Evolutionary conservation across 2,113 vertebrate species (phyloP).

Genomic region (Okapia johnstoni): DNA sequence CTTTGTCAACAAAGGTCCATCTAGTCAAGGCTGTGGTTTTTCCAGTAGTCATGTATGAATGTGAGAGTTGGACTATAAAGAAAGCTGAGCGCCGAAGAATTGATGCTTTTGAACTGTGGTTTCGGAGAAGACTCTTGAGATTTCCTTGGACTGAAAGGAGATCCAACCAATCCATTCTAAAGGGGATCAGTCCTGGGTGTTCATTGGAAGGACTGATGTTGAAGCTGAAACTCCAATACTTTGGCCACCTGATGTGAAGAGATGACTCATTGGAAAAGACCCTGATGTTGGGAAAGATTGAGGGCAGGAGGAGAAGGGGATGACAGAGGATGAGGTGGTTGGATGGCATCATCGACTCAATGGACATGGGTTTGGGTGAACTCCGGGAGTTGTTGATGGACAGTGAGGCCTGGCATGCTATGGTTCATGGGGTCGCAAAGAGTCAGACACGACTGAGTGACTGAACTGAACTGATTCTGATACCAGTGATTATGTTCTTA

Average conservation of each 20-base stretch:
- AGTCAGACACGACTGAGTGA: accelerated
- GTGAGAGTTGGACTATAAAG: neutral
- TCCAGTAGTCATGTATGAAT: neutral
- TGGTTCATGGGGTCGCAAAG: accelerated
- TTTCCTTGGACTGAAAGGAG: neutral
- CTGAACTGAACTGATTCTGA: neutral
- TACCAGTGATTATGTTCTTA: neutral
- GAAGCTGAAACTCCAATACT: neutral
- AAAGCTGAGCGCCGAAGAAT: neutral
- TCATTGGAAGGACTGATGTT: neutral
- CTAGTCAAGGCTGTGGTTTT: neutral
- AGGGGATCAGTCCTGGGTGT: neutral
- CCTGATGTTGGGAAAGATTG: neutral
- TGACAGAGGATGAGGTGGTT: neutral
- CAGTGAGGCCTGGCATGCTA: neutral
- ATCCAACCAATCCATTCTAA: neutral
- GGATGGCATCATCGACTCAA: neutral
- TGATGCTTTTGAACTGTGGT: neutral
- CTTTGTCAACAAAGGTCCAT: neutral
- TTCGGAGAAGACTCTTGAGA: neutral
- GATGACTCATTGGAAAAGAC: neutral
- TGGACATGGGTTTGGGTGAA: neutral
- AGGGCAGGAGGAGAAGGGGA: neutral
- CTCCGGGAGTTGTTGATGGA: neutral
- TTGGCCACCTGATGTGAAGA: neutral